phyloP scores from a whole-genome alignment of 1,140 invertebrate species.

The Cydia amplana region DNA sequence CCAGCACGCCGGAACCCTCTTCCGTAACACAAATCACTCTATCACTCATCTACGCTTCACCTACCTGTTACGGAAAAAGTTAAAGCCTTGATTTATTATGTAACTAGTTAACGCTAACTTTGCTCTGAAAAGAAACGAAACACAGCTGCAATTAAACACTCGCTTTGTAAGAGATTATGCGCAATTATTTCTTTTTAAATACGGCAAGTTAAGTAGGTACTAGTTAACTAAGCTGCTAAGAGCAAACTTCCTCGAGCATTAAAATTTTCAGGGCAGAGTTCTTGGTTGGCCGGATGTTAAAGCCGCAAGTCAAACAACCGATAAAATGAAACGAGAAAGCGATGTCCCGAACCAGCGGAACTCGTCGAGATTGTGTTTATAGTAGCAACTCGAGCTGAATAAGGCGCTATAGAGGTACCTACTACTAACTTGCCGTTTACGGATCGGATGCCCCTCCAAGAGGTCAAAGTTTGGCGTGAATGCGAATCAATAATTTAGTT shows the following conservation, averaged over 20 bases:
- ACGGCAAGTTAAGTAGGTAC: slow-evolving; percentile 40
- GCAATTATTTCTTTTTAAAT: slow-evolving; percentile 42
- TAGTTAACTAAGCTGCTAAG: slow-evolving; percentile 35
- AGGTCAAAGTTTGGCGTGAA: slow-evolving; percentile 3
- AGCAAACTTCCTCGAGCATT: slow-evolving; percentile 39
- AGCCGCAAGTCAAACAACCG: slow-evolving; percentile 46
- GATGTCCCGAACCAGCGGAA: slow-evolving; percentile 17
- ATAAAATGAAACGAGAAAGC: slow-evolving; percentile 20
- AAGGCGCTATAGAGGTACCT: not conserved
- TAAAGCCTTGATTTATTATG: not conserved
- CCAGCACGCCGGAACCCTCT: slow-evolving; percentile 45
- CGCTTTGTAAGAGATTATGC: slow-evolving; percentile 34
- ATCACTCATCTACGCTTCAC: slow-evolving; percentile 43
- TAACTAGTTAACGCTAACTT: not conserved
- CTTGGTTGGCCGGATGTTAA: slow-evolving; percentile 36
- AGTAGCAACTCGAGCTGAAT: slow-evolving; percentile 9
- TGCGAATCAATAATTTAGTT: slow-evolving; percentile 8
- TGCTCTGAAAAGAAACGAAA: not conserved
- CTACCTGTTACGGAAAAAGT: not conserved
- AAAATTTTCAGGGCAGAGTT: slow-evolving; percentile 44
- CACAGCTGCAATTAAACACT: slow-evolving; percentile 14
- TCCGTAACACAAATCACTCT: slow-evolving; percentile 51
- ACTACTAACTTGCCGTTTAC: not conserved
- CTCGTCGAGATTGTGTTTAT: slow-evolving; percentile 17
- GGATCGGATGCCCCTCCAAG: not conserved